phyloP scores from a whole-genome alignment of 2,888 invertebrate species.

The Xestia c-nigrum region DNA sequence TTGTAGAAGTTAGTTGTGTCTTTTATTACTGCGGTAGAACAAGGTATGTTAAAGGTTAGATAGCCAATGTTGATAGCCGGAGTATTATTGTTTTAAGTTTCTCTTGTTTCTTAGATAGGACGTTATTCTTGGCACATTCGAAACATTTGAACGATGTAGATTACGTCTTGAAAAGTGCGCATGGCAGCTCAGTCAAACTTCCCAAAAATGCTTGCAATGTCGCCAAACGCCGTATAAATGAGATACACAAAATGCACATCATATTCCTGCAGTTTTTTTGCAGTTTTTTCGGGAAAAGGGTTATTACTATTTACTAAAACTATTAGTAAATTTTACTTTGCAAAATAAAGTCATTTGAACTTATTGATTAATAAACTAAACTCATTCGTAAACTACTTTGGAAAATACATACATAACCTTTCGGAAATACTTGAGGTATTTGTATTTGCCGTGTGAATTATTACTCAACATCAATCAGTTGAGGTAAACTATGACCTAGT shows the following conservation, averaged over 20 bases:
- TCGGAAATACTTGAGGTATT: not conserved
- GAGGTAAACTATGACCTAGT: not conserved
- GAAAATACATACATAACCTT: not conserved
- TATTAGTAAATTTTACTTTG: too few species aligned
- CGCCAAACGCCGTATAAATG: too few species aligned
- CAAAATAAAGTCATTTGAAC: too few species aligned
- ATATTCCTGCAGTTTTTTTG: too few species aligned
- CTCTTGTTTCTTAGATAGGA: not conserved
- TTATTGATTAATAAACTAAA: too few species aligned
- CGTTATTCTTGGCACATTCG: not conserved
- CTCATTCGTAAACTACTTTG: too few species aligned
- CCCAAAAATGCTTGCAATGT: too few species aligned
- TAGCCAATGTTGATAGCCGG: conserved; percentile 15
- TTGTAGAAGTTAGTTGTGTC: conserved; percentile 53
- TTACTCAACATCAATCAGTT: conserved; percentile 5
- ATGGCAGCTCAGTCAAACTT: too few species aligned
- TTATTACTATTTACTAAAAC: too few species aligned
- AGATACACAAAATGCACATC: too few species aligned
- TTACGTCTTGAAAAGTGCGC: too few species aligned
- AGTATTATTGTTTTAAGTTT: not conserved
- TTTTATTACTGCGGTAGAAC: conserved; percentile 37
- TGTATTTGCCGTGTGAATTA: not conserved
- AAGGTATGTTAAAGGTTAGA: conserved; percentile 5
- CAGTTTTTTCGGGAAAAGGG: too few species aligned
- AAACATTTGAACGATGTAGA: not conserved